These are phyloP conservation scores for Dipus sagitta DNA, from an alignment of 2,797 vertebrate species.

Conservation along the genomic window DNA sequence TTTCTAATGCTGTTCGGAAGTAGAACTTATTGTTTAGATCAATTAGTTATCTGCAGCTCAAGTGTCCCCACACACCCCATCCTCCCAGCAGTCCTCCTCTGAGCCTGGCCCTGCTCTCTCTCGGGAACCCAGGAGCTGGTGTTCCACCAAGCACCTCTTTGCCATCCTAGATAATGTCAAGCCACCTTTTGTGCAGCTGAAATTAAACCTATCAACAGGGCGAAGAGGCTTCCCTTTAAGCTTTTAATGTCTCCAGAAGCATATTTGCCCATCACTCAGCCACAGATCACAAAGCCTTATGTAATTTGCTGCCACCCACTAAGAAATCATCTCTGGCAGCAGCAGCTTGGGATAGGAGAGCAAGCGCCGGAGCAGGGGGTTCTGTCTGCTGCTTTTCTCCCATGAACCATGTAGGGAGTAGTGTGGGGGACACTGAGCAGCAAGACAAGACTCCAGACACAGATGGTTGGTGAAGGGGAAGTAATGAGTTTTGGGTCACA, in stretches of 20 bases:
- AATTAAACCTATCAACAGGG: constrained; percentile 33
- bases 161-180: neutral
- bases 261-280: constrained; percentile 62
- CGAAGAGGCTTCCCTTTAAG: constrained; percentile 45
- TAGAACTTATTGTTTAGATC: neutral
- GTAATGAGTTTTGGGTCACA: constrained; percentile 19
- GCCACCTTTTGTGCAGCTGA: constrained; percentile 50
- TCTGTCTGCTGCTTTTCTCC: constrained; percentile 45
- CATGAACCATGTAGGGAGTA: neutral
- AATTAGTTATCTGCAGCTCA: neutral
- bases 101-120: no score
- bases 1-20: neutral
- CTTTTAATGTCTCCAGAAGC: constrained; percentile 67
- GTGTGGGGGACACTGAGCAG: neutral
- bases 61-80: no score
- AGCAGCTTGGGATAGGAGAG: constrained; percentile 25
- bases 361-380: neutral
- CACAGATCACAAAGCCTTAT: constrained; percentile 69
- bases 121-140: neutral
- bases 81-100: no score
- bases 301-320: constrained; percentile 66
- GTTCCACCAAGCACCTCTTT: neutral
- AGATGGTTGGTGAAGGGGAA: neutral
- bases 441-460: neutral
- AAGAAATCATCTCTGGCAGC: constrained; percentile 41